Base-by-base conservation (phyloP, 2,113 vertebrate species). In the Perca fluviatilis region DNA sequence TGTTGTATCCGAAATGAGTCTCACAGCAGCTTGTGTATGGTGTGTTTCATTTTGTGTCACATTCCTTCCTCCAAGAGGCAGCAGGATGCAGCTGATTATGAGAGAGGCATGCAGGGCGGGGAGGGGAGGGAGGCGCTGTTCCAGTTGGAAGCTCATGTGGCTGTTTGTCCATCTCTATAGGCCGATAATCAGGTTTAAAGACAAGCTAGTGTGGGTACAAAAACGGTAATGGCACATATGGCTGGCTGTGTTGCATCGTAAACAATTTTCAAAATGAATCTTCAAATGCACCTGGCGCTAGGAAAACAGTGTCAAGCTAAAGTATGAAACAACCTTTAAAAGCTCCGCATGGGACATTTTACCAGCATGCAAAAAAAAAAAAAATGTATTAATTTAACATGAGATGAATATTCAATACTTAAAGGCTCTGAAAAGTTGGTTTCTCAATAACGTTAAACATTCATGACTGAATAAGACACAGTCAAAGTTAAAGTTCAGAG, bases 21-120 rank as follows among this genome's bases (percentile, higher is more conserved):
- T 30, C 33, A 13, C 40, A 43, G 67, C 64, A 62, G 57, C 66
- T 50, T 80, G 57, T 85, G 69, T 74, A 69, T 66, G 74, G 61
- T 21, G 85, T 56, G 70, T 84, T 64, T 25, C 65, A 67, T 40
- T 79, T 68, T 74, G 75, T 84, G 82, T 79, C 89, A 53, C 93
- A 94, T 95, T 95, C 93, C 92, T 92, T 92, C 93, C 94, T 93
- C 78, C 66, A 23, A 92, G 93, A 94, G 93, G 93, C 94, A 95
- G 93, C 87, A 94, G 80, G 92, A 89, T 84, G 83, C 87, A 90
- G 82, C 84, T 83, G 86, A 90, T 77, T 25, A 78, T 23, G 62
- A 67, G 56, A n/a, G 30, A 74, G 67, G 63, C 46, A 53, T 80
- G 43, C 36, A 13, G 58, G 70, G 10, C 5, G 40, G 8, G 8